Base-by-base conservation (phyloP, 1,140 invertebrate genomes). In the Bombus soroeensis region DNA sequence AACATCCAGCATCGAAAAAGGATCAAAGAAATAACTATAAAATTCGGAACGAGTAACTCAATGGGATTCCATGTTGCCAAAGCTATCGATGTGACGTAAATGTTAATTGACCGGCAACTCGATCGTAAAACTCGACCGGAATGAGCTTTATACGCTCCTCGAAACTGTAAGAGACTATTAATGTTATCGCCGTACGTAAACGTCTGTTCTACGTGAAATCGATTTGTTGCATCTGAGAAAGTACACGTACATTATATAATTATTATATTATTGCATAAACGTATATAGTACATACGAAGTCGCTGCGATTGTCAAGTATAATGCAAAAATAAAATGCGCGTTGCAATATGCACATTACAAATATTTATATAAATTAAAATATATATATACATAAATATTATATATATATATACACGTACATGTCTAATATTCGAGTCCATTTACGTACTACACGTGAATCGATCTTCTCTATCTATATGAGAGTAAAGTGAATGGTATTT, bases 171-270 rank as follows among this genome's bases (percentile, higher is more conserved):
- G 83, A 87, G 89, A 88, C 79, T 87, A 86, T 91, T 90, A 88
- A 88, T 88, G 90, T 91, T 91, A 91, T 88, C 81, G 82, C 87
- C 88, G 84, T 90, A 88, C 86, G 72, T 88, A 91, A 91, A 91
- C 83, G 82, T 91, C 90, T 91, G 85, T 82, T 90, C 78, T 86
- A 91, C 84, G 90, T 89, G 86, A 91, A 90, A 91, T 88, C 88
- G 86, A 88, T 88, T 91, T 89, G 85, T 91, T 91, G 85, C 90
- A 91, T 91, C 88, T 89, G 86, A 91, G 90, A 89, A 91, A 91
- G 88, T 91, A 89, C 86, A 90, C 81, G 66, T 84, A 79, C 34
- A 87, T 74, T 75, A 68, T 80, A 81, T 68, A 53, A 59, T n/a
- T 39, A 75, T 18, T 28, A 41, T 81, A 53, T 57, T 72, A 78